Conservation (phyloP, 2,888 invertebrate genomes). For the Platypus cylindrus region DNA sequence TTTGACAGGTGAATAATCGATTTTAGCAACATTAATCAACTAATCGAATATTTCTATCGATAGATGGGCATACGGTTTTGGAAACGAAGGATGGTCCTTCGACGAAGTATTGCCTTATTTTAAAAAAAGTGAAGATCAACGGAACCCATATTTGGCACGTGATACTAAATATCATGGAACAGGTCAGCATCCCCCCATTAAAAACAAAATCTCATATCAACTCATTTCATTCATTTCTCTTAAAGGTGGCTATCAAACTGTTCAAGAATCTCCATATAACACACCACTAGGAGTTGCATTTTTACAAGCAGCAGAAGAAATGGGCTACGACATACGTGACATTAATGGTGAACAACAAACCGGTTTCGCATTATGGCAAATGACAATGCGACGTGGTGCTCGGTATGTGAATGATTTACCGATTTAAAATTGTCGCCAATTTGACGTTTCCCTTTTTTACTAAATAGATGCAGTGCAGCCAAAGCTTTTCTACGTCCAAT, state of each 20-base stretch:
- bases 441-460: background rate
- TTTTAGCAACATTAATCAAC: no score
- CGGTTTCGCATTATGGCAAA: constrained; percentile 77
- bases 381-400: constrained; percentile 74
- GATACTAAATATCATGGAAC: constrained; percentile 58
- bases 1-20: constrained; percentile 47
- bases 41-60: no score
- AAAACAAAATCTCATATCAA: background rate
- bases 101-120: constrained; percentile 73
- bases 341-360: constrained; percentile 79
- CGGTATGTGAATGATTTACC: constrained; percentile 16
- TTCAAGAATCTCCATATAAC: constrained; percentile 66
- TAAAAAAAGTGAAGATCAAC: constrained; percentile 75
- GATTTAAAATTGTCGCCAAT: background rate
- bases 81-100: constrained; percentile 81
- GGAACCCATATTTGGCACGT: constrained; percentile 74
- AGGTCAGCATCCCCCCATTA: constrained; percentile 35
- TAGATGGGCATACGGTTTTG: constrained; percentile 62
- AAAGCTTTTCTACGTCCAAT: constrained; percentile 77
- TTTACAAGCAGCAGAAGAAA: constrained; percentile 80
- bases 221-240: background rate
- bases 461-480: constrained; percentile 58
- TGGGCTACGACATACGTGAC: constrained; percentile 80
- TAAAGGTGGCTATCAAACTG: constrained; percentile 60
- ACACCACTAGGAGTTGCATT: constrained; percentile 78